Evolutionary conservation across 2,797 vertebrate species (phyloP), one percentile per base, ranked within the genome.

Genomic region (Antrozous pallidus): DNA sequence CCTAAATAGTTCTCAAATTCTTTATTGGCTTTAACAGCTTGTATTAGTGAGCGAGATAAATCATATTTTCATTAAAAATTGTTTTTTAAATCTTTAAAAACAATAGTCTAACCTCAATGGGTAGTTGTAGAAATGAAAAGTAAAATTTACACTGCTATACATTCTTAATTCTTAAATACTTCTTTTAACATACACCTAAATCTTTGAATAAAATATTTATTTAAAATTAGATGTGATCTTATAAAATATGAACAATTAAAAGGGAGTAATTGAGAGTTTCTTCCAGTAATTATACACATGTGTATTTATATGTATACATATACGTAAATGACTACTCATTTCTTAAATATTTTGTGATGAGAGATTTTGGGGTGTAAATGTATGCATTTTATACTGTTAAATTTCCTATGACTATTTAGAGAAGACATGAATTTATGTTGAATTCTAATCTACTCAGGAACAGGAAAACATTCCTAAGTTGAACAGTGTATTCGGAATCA

Each of bases 11-110:
- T 13, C 70, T 51, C 54, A 94, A 74, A 33, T 69, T 89, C 13
- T 89, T 94, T 81, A 90, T 82, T 96, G 18, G 3, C 85, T 94
- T 90, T 96, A 51, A 94, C 5, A 95, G 94, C 42, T 54, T 67
- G 2, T 67, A 61, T 5, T 82, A 82, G 2, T 40, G 11, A 84
- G 9, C 14, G 8, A 91, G 16, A 40, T 61, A 97, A 95, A 65
- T 10, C 8, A 73, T 12, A 70, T 87, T 94, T 96, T 91, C 14
- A 95, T 65, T 95, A 75, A 86, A 93, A 93, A 96, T 84, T 93
- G 51, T 51, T 75, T 88, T 81, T 71, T 71, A 86, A 91, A 83
- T 42, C 7, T 95, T 94, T 38, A 80, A 84, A 95, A 92, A 18
- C 20, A 45, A 40, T 65, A 85, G 10, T 16, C 11, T 74, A 36